These are phyloP conservation scores for Apteryx owenii DNA, from an alignment of 2,113 vertebrate species.

Conservation along the genomic window DNA sequence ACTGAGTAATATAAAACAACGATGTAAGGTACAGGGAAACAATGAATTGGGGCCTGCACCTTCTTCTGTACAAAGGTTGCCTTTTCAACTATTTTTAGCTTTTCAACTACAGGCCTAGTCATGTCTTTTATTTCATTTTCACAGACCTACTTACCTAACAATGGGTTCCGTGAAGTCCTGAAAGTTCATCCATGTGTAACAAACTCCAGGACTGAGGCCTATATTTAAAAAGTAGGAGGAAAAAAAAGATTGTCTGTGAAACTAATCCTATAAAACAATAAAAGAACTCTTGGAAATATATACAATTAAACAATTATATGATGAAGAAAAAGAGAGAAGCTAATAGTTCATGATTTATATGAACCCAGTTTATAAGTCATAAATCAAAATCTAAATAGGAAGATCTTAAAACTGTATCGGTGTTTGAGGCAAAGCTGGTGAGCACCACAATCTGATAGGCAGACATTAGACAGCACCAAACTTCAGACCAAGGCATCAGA, in stretches of 20 bases:
- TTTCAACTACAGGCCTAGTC: background rate
- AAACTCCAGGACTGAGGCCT: background rate
- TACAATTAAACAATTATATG: background rate
- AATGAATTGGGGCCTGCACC: background rate
- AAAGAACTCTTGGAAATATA: background rate
- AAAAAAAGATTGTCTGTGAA: background rate
- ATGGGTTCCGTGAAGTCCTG: background rate
- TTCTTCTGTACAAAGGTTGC: background rate
- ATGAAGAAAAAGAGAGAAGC: background rate
- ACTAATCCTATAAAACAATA: background rate
- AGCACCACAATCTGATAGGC: background rate
- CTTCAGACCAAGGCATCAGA: background rate
- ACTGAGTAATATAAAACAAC: background rate
- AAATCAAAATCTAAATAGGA: background rate
- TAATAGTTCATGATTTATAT: background rate
- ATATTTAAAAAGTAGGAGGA: background rate
- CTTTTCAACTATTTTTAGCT: background rate
- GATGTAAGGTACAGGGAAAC: background rate
- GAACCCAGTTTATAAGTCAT: background rate
- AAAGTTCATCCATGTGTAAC: background rate
- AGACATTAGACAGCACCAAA: background rate
- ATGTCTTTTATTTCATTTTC: slow-evolving; percentile 31
- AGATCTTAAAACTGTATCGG: background rate
- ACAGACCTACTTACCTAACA: background rate
- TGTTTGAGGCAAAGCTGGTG: background rate